phyloP scores from a whole-genome alignment of 1,140 invertebrate species.

The Trichoplusia ni region DNA sequence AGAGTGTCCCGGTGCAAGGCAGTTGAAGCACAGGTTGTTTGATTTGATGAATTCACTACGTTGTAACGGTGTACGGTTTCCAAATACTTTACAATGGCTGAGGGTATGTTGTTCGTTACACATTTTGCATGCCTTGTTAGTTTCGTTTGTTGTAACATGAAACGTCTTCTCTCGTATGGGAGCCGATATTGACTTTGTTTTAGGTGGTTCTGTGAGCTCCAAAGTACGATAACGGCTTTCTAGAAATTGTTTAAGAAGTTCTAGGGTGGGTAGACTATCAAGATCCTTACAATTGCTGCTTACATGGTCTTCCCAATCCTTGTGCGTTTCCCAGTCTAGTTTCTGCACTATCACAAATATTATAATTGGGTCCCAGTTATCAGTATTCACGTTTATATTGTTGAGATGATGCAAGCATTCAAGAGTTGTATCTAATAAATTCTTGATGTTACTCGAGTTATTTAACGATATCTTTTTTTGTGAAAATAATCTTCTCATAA shows the following conservation, averaged over 20 bases:
- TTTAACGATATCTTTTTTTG: constrained; percentile 28
- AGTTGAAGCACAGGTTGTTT: constrained; percentile 50
- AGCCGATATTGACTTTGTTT: neutral
- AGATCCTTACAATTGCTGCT: constrained; percentile 5
- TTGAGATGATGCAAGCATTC: constrained; percentile 36
- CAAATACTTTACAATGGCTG: constrained; percentile 43
- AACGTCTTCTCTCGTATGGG: constrained; percentile 6
- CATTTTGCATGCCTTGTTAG: constrained; percentile 23
- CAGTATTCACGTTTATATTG: constrained; percentile 27
- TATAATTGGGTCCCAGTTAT: constrained; percentile 35
- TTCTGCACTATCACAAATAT: constrained; percentile 36
- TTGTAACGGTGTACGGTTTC: constrained; percentile 26
- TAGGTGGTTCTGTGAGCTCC: constrained; percentile 15
- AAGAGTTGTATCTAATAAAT: constrained; percentile 35
- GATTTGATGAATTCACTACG: constrained; percentile 40
- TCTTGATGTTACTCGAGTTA: constrained; percentile 31
- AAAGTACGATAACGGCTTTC: constrained; percentile 21
- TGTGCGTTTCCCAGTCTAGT: constrained; percentile 16
- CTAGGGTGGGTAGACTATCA: neutral
- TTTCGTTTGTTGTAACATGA: constrained; percentile 15
- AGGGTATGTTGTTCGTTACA: constrained; percentile 38
- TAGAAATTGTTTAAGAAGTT: constrained; percentile 5
- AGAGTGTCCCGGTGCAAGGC: constrained; percentile 42
- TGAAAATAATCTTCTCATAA: constrained; percentile 36
- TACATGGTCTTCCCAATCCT: constrained; percentile 16